Base-by-base conservation (phyloP, 2,797 vertebrate genomes). In the Macropodus opercularis region DNA sequence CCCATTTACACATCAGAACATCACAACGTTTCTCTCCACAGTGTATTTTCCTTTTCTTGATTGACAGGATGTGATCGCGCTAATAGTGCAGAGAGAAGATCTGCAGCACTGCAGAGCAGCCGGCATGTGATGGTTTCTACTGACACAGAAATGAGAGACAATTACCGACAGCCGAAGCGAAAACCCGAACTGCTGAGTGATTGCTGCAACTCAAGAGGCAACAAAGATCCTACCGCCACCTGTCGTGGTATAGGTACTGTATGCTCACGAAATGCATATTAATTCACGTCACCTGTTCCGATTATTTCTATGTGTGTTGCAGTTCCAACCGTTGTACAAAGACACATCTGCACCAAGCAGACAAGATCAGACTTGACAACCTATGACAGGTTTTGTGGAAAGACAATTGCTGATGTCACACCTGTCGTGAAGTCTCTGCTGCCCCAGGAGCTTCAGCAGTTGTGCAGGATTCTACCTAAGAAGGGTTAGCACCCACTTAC, bases 291-390 rank as follows among this genome's bases (percentile, higher is more conserved):
- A 36, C 35, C 7, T 3, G n/a, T 15, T 11, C 5, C 32, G 15
- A 65, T 34, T 5, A 50, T 57, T 49, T 43, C 27, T 34, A 23
- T 62, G 6, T 81, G 50, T 69, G 42, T 81, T 81, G 18, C 50
- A 94, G 94, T 95, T 52, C 92, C 92, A 14, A 75, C 85, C 2
- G 81, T 92, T 69, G 70, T 92, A 36, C 58, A 57, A 18, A 85
- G 81, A 51, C 90, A 92, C 46, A 61, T 92, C 26, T 67, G 32
- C 19, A 88, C 82, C 36, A 86, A 89, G 32, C 85, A 90, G 54
- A 81, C 54, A 18, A 72, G 34, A 9, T 89, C 83, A 35, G 70
- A 88, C 22, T 49, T 88, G 76, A 91, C 88, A 55, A 91, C 75
- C 0, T 93, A 94, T 21, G 69, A 91, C 24, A 84, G 69, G 9